phyloP scores from a whole-genome alignment of 2,888 invertebrate genomes.

The Hedya salicella region DNA sequence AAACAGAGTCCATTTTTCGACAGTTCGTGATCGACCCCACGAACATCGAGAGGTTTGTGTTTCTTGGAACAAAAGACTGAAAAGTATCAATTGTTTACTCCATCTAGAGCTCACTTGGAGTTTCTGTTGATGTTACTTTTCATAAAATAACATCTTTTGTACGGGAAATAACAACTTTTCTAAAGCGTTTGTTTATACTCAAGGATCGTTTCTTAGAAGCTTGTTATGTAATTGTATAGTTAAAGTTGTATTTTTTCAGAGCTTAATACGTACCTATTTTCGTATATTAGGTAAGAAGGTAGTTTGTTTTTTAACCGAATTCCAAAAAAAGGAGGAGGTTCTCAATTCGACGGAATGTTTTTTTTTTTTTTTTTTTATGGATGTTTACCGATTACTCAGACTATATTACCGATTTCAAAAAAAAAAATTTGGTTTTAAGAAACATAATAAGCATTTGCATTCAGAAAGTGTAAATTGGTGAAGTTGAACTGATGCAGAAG shows the following conservation, averaged over 20 bases:
- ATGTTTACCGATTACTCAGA: too few species aligned
- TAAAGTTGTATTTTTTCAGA: neutral
- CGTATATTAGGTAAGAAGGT: too few species aligned
- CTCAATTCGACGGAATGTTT: too few species aligned
- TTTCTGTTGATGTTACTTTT: constrained; percentile 22
- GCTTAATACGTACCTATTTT: neutral
- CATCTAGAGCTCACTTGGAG: neutral
- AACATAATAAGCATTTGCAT: too few species aligned
- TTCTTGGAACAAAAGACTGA: constrained; percentile 15
- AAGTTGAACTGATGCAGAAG: too few species aligned
- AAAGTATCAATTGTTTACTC: constrained; percentile 26
- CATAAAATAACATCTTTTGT: constrained; percentile 10
- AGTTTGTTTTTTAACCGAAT: too few species aligned
- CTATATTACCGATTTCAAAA: too few species aligned
- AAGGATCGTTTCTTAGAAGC: neutral
- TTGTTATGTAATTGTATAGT: neutral
- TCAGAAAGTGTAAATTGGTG: too few species aligned
- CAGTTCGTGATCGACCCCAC: constrained; percentile 6
- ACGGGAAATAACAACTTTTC: neutral
- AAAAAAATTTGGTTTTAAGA: too few species aligned
- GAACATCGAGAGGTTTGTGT: constrained; percentile 6
- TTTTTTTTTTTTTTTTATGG: too few species aligned
- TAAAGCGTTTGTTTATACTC: neutral
- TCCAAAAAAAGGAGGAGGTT: too few species aligned
- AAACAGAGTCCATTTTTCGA: constrained; percentile 14